Percentiles rank a stretch among this genome's conserved stretches.
These are phyloP conservation scores for Rhysida immarginata DNA, from an alignment of 1,140 invertebrate species.

Conservation along the genomic window DNA sequence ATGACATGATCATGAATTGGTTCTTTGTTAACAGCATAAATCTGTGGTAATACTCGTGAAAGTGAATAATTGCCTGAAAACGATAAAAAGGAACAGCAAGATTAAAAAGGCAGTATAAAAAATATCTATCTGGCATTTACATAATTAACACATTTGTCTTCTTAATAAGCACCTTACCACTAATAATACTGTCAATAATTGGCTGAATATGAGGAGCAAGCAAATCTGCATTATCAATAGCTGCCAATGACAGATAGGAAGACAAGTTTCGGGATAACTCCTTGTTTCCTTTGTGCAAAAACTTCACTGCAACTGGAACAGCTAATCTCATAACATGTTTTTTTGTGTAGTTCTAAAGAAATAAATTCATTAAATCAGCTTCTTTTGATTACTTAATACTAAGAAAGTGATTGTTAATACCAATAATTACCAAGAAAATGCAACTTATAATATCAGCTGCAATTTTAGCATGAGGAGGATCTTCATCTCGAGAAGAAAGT, in stretches of 20 bases:
- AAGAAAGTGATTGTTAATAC: not conserved
- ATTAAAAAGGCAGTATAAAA: constrained; percentile 8
- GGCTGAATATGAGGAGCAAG: constrained; percentile 70
- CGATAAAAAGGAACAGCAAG: not conserved
- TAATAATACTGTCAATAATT: constrained; percentile 75
- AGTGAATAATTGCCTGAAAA: constrained; percentile 61
- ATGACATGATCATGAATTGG: constrained; percentile 67
- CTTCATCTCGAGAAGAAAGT: constrained; percentile 57
- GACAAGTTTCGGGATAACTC: constrained; percentile 78
- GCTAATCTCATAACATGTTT: constrained; percentile 74
- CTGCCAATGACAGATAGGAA: constrained; percentile 79
- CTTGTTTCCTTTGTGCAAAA: constrained; percentile 72
- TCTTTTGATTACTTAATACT: not conserved
- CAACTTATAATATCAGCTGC: constrained; percentile 84
- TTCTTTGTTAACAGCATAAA: constrained; percentile 70
- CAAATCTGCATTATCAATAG: constrained; percentile 71
- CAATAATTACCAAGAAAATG: constrained; percentile 64
- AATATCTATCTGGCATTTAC: constrained; percentile 1
- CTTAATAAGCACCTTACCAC: constrained; percentile 23
- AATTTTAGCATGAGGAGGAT: constrained; percentile 89
- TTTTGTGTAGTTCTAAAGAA: constrained; percentile 64
- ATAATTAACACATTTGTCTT: not conserved
- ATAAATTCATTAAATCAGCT: not conserved
- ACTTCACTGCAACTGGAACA: constrained; percentile 76
- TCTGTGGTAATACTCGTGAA: constrained; percentile 65